Conservation (phyloP, 2,888 invertebrate species). For the Ectemnius lituratus region DNA sequence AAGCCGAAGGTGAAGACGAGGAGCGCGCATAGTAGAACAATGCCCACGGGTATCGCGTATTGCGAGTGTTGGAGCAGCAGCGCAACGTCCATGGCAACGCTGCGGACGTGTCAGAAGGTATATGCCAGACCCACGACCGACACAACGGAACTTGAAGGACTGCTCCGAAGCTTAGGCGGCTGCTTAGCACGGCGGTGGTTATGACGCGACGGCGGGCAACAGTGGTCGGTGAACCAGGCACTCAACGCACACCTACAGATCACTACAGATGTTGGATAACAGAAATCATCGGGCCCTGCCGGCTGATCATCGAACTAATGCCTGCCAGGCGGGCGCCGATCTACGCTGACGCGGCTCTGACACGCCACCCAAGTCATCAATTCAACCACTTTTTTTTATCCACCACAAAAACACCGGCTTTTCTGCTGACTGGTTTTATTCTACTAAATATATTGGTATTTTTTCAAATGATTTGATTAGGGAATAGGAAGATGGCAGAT, state of each 20-base stretch:
- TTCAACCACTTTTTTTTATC: too few relatives aligned
- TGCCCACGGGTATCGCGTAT: conserved; percentile 80
- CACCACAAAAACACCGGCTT: too few relatives aligned
- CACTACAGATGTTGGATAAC: conserved; percentile 30
- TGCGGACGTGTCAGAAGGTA: too few relatives aligned
- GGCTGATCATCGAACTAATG: conserved; percentile 51
- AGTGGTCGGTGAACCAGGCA: conserved; percentile 54
- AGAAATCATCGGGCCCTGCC: conserved; percentile 56
- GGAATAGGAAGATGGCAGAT: too few relatives aligned
- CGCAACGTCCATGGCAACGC: conserved; percentile 69
- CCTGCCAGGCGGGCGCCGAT: conserved; percentile 69
- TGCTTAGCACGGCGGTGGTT: conserved; percentile 1
- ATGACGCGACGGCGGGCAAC: conserved; percentile 6
- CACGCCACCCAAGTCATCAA: conserved; percentile 59
- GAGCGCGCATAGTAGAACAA: conserved; percentile 86
- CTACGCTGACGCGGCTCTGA: conserved; percentile 72
- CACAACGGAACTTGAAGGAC: conserved; percentile 29
- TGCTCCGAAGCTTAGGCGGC: conserved; percentile 42
- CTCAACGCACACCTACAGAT: conserved; percentile 39
- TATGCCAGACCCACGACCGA: conserved; percentile 47
- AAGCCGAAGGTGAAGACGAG: conserved; percentile 89
- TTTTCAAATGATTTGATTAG: too few relatives aligned
- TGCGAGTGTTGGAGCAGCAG: conserved; percentile 75
- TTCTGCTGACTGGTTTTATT: too few relatives aligned
- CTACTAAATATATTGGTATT: too few relatives aligned